Evolutionary conservation across 2,888 invertebrate genomes (phyloP).

Genomic region (Latrodectus elegans): DNA sequence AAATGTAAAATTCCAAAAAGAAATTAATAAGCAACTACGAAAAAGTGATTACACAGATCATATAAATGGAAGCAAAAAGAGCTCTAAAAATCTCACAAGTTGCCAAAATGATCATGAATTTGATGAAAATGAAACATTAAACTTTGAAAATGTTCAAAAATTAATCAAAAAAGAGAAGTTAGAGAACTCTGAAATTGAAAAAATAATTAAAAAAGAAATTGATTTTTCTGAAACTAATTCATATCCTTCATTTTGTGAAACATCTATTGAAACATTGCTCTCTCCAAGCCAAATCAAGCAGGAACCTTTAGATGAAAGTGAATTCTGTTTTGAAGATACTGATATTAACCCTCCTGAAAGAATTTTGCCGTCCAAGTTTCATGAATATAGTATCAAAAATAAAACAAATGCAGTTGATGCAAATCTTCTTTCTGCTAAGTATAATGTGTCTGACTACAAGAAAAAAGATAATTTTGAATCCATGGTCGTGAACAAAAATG

Average conservation of each 20-base stretch:
- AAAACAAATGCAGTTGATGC: background rate
- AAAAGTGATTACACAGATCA: background rate
- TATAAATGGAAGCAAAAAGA: background rate
- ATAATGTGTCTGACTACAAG: background rate
- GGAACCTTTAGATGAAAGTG: slow-evolving; percentile 8
- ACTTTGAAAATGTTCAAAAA: background rate
- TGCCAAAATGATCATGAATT: background rate
- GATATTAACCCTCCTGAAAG: background rate
- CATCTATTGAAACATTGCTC: background rate
- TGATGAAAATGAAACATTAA: background rate
- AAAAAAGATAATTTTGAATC: background rate
- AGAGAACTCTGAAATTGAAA: background rate
- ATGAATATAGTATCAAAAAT: background rate
- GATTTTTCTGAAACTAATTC: background rate
- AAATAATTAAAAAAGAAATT: background rate
- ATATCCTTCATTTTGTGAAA: background rate
- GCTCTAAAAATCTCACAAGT: background rate
- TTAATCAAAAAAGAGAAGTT: background rate
- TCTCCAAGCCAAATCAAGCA: background rate
- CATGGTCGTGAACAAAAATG: background rate
- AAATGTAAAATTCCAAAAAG: background rate
- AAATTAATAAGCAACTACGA: background rate
- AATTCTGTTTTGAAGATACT: background rate
- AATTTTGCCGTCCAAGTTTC: too few species aligned
- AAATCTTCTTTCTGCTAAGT: background rate